phyloP scores from a whole-genome alignment of 2,113 vertebrate species.

The Dascyllus trimaculatus region DNA sequence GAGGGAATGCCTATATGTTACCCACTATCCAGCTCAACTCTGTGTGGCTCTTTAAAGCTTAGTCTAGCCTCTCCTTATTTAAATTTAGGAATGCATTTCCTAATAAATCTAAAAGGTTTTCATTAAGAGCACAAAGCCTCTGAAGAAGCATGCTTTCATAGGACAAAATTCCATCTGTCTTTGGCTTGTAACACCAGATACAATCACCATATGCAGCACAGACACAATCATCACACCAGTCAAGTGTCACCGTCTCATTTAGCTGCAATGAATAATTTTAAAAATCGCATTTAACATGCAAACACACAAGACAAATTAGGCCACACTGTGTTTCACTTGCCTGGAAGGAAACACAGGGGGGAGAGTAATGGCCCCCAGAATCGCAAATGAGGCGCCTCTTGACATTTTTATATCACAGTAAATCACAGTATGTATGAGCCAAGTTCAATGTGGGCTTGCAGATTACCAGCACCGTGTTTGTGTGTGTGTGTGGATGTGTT shows the following conservation, averaged over 20 bases:
- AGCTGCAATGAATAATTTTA: slow-evolving; percentile 29
- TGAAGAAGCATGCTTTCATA: neutral
- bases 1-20: too few species aligned
- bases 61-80: slow-evolving; percentile 15
- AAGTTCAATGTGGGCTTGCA: slow-evolving; percentile 37
- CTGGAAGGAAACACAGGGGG: slow-evolving; percentile 13
- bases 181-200: neutral
- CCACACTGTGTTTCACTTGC: slow-evolving; percentile 44
- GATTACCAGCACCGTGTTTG: slow-evolving; percentile 56
- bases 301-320: slow-evolving; percentile 52
- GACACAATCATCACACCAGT: slow-evolving; percentile 27
- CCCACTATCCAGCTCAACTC: neutral
- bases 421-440: slow-evolving; percentile 59
- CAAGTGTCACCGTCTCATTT: slow-evolving; percentile 40
- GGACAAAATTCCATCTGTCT: neutral
- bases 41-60: neutral
- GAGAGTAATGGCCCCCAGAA: slow-evolving; percentile 60
- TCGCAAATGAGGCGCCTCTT: slow-evolving; percentile 63
- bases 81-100: slow-evolving; percentile 26
- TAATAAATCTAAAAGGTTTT: slow-evolving; percentile 10
- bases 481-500: slow-evolving; percentile 42
- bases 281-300: slow-evolving; percentile 43
- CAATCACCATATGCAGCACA: slow-evolving; percentile 3
- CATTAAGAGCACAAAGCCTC: neutral
- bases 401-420: slow-evolving; percentile 71